These are phyloP conservation scores for Psettodes erumei DNA, from an alignment of 2,113 vertebrate species.

Conservation along the genomic window DNA sequence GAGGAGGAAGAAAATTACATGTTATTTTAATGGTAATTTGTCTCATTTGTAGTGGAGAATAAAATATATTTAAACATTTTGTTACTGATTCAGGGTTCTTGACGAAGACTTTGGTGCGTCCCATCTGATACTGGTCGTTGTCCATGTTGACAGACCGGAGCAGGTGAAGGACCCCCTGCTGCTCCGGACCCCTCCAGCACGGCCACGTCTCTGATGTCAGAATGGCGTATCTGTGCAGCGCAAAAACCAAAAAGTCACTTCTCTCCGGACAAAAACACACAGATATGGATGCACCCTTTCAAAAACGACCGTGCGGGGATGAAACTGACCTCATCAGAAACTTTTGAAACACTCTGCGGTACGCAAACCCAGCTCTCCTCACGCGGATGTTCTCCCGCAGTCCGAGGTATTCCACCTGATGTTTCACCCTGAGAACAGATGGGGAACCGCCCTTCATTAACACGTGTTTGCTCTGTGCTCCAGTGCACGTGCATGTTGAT, in stretches of 20 bases:
- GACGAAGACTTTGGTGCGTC: constrained; percentile 91
- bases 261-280: background rate
- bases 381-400: constrained; percentile 95
- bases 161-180: constrained; percentile 93
- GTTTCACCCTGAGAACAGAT: constrained; percentile 84
- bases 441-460: rapidly evolving
- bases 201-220: constrained; percentile 94
- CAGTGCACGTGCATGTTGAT: background rate
- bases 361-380: constrained; percentile 92
- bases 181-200: constrained; percentile 87
- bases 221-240: constrained; percentile 89
- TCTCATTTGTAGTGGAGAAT: too few relatives aligned
- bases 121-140: constrained; percentile 96
- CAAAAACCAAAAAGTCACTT: background rate
- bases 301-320: rapidly evolving
- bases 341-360: constrained; percentile 92
- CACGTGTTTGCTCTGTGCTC: background rate
- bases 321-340: constrained; percentile 90
- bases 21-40: too few relatives aligned
- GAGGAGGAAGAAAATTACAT: background rate
- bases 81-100: constrained; percentile 97
- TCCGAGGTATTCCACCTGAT: constrained; percentile 97
- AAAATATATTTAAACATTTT: too few relatives aligned
- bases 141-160: constrained; percentile 96
- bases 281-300: background rate